Conservation (phyloP, 2,888 invertebrate genomes). For the Nineta flava region DNA sequence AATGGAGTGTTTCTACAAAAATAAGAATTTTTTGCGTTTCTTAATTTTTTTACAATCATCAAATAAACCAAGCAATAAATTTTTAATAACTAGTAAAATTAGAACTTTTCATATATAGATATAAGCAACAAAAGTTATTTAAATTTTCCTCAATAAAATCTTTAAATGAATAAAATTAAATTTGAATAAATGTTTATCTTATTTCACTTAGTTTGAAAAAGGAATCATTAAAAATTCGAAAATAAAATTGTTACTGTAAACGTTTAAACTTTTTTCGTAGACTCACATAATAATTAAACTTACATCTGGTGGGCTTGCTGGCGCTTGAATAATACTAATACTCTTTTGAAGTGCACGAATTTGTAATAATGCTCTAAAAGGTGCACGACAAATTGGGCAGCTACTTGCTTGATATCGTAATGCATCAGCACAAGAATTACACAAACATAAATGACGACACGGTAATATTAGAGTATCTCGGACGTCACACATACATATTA, state of each 20-base stretch:
- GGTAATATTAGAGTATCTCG: slow-evolving; percentile 94
- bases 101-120: too few species aligned
- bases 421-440: slow-evolving; percentile 94
- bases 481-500: slow-evolving; percentile 98
- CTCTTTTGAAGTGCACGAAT: slow-evolving; percentile 82
- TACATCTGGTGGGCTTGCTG: slow-evolving; percentile 46
- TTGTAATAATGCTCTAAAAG: slow-evolving; percentile 91
- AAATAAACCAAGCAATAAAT: background rate
- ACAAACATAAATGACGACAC: slow-evolving; percentile 91
- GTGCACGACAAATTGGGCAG: slow-evolving; percentile 98
- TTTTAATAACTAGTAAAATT: background rate
- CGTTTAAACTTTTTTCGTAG: too few species aligned
- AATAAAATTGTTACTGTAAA: too few species aligned
- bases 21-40: background rate
- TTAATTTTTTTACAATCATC: background rate
- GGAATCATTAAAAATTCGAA: background rate
- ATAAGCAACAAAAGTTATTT: too few species aligned
- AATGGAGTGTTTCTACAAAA: background rate
- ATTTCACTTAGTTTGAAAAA: too few species aligned
- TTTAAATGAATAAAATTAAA: too few species aligned
- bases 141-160: too few species aligned
- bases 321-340: slow-evolving; percentile 31
- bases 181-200: too few species aligned
- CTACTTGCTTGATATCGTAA: slow-evolving; percentile 94
- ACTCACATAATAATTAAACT: too few species aligned